A percentile compares a stretch with the other conserved stretches of the same genome.
phyloP scores from a whole-genome alignment of 1,140 invertebrate species.

The Venustaconcha ellipsiformis region DNA sequence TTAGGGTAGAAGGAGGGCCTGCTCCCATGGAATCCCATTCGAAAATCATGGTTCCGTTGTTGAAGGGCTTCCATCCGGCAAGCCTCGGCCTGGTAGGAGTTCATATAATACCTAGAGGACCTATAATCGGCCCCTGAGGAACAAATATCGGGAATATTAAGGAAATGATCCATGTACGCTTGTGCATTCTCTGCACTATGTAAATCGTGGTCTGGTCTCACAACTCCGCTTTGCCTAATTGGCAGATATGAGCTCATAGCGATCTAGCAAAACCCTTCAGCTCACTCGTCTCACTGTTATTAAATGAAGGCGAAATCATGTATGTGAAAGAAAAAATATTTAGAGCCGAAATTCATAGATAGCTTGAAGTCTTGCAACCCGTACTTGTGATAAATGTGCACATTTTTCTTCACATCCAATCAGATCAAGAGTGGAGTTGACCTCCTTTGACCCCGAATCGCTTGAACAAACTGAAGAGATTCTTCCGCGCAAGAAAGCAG shows the following conservation, averaged over 20 bases:
- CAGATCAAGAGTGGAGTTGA: constrained; percentile 50
- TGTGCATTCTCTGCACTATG: constrained; percentile 47
- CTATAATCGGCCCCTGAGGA: constrained; percentile 57
- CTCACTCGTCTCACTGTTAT: constrained; percentile 38
- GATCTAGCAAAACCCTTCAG: constrained; percentile 28
- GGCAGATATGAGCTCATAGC: constrained; percentile 55
- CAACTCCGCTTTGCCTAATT: constrained; percentile 42
- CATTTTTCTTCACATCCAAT: constrained; percentile 55
- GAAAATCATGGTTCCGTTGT: constrained; percentile 59
- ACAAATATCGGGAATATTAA: constrained; percentile 66
- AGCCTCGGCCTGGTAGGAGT: constrained; percentile 56
- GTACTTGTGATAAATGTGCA: constrained; percentile 50
- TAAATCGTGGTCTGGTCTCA: constrained; percentile 43
- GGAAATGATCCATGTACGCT: constrained; percentile 65
- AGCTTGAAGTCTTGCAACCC: constrained; percentile 47
- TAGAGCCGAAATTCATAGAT: constrained; percentile 53
- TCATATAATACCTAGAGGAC: constrained; percentile 58
- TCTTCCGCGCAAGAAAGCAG: constrained; percentile 53
- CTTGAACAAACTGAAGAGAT: constrained; percentile 41
- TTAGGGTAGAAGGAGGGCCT: constrained; percentile 61
- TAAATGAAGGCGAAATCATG: constrained; percentile 53
- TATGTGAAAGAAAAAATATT: constrained; percentile 49
- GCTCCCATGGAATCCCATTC: constrained; percentile 60
- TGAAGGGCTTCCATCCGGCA: constrained; percentile 64
- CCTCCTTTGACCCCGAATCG: constrained; percentile 46